Base-by-base conservation (phyloP, 1,140 invertebrate genomes). In the Drosophila sulfurigaster region DNA sequence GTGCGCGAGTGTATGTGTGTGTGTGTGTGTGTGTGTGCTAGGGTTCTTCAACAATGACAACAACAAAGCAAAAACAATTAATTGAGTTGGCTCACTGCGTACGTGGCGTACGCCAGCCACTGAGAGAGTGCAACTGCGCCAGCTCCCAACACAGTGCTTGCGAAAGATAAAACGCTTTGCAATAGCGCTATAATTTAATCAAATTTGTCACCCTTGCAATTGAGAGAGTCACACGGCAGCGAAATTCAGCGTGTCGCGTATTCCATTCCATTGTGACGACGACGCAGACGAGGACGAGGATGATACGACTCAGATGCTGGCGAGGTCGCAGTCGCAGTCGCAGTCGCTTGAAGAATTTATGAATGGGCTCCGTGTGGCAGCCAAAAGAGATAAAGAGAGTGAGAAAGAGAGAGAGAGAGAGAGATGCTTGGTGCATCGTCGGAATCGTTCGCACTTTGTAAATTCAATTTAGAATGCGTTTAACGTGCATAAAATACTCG, bases 151-250 rank as follows among this genome's bases (percentile, higher is more conserved):
- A 60, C 41, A 58, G 58, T 38, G 43, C 43, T 48, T 71, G 64
- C 83, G 67, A 79, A 85, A 89, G 85, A 88, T 89, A 89, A 88
- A 88, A 89, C 86, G 85, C 59, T 88, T 89, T 89, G 85, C 85
- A 89, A 88, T 89, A 85, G 85, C 85, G 81, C 81, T 76, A 88
- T 88, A 85, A 88, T 89, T 88, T 88, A 88, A 88, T 88, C 85
- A 88, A 89, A 89, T 88, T 88, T 88, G 85, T 88, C 85, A 89
- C 85, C 78, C 87, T 80, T 89, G 78, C 83, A 89, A 88, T 88
- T 89, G 81, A 88, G 85, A 81, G 79, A 78, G 66, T 83, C 51
- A 52, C 54, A 63, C 58, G 57, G 16, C 49, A 30, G 35, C 32
- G 46, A n/a, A 41, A 52, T 43, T 65, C 35, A 45, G n/a, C 46